Evolutionary conservation across 2,797 vertebrate genomes (phyloP), one percentile per base, ranked within the genome.

Genomic region (Sandelia bainsii): DNA sequence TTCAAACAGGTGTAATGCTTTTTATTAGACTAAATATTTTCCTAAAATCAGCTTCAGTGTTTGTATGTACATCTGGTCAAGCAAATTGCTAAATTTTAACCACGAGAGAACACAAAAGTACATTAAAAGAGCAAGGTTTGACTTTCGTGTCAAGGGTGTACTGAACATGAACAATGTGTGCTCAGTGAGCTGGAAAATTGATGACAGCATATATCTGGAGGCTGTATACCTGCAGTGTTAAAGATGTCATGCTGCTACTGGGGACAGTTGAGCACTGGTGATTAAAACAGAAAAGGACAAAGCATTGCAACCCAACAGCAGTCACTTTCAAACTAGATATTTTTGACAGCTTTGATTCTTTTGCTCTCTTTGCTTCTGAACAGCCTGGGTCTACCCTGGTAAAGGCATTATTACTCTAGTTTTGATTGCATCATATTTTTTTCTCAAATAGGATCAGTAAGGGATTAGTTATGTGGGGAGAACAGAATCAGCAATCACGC

Each of bases 401-500:
- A 71, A 80, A 85, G 63, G 87, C 85, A 79, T 74, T 68, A 69
- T 75, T 84, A 82, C 85, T 83, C 81, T 71, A 79, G 72, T 88
- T 88, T 68, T 85, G 81, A 89, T 87, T 92, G 87, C 91, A 80
- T 88, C 91, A 86, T 85, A 12, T 14, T 8, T 6, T 10, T 65
- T 54, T 17, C 62, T 11, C 64, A 90, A 91, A 87, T 69, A 77
- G 85, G 87, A 88, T 89, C 91, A 93, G 88, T 75, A 20, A 82
- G 65, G 87, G 93, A 91, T 91, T 91, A 90, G 85, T 75, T 82
- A 77, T 84, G 80, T 76, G 73, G 64, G 44, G 79, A 85, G 83
- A 81, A 79, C 85, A 77, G 85, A 89, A 92, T 93, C 88, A 87
- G 91, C 91, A 90, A 86, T 91, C 85, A 82, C 80, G 62, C 80